phyloP scores from a whole-genome alignment of 2,113 vertebrate genomes.

The Thryonomys swinderianus region DNA sequence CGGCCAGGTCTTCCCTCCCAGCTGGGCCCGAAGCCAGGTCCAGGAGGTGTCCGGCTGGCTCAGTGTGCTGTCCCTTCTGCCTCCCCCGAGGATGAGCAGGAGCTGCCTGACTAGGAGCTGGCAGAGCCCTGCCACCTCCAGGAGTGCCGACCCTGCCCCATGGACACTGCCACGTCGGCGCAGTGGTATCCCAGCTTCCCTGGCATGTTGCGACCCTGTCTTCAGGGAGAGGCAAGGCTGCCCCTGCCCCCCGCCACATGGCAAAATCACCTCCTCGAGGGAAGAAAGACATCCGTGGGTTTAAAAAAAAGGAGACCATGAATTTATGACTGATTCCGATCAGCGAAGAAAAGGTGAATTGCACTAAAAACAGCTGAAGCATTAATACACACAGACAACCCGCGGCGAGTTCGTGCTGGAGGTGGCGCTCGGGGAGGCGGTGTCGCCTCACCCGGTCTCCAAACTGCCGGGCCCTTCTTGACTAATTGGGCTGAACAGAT shows the following conservation, averaged over 20 bases:
- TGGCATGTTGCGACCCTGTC: no score
- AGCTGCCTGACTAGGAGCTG: background rate
- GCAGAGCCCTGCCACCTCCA: background rate
- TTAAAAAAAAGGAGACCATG: background rate
- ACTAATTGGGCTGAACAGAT: background rate
- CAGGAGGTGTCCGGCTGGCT: background rate
- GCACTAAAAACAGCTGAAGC: background rate
- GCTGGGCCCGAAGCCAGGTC: background rate
- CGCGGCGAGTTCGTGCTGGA: background rate
- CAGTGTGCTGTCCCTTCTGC: background rate
- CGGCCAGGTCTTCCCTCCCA: background rate
- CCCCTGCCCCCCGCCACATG: no score
- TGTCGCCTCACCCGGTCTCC: background rate
- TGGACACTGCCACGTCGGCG: background rate
- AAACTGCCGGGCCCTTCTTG: background rate
- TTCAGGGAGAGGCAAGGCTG: background rate
- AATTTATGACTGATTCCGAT: background rate
- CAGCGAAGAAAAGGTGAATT: background rate
- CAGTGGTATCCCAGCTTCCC: background rate
- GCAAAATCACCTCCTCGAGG: background rate
- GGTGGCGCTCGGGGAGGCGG: background rate
- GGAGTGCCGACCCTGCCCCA: accelerated
- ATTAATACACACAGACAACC: background rate
- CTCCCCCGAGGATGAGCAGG: slow-evolving; percentile 15
- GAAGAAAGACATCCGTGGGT: background rate